Evolutionary conservation across 2,797 vertebrate genomes (phyloP), one percentile per base, ranked within the genome.

Genomic region (Alcedo atthis): DNA sequence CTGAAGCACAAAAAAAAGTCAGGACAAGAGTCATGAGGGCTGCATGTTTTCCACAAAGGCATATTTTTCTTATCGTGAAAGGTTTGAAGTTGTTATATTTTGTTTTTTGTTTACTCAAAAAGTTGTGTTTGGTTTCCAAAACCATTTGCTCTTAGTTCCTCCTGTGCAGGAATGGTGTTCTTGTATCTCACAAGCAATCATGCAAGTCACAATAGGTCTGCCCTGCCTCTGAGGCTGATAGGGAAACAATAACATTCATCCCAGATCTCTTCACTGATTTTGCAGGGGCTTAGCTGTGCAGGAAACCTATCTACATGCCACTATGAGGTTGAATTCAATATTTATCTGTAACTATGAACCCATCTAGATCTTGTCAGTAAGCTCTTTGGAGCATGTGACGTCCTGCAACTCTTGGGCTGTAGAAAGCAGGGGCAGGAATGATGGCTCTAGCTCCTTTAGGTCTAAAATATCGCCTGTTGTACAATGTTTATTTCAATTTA

Each of bases 121-220:
- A 86, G 40, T 45, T 8, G 3, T 35, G 9, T 12, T 32, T 49
- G 6, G 5, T 79, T 85, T 84, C 25, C 28, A 66, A 32, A 75
- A 10, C 12, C 0, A 0, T 40, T 79, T n/a, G 13, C 21, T 57
- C 20, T 40, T 20, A 76, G 33, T 2, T 62, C 7, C 43, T 46
- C 3, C 48, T 49, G 48, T 0, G 1, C 12, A 43, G 40, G 20
- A 58, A 42, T 6, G 9, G 10, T 25, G 8, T 8, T 20, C 6
- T 74, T 0, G 0, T 30, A 13, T 66, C 43, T 76, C 43, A 26
- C 28, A 33, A 86, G 58, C 28, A 32, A 14, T 37, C 26, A 45
- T 17, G 5, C 0, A 1, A 26, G 9, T 21, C 3, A 1, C 17
- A 11, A 8, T 11, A 48, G 5, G 7, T 14, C 40, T 62, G 17